Evolutionary conservation across 2,888 invertebrate species (phyloP).

Genomic region (Andrena trimmerana): DNA sequence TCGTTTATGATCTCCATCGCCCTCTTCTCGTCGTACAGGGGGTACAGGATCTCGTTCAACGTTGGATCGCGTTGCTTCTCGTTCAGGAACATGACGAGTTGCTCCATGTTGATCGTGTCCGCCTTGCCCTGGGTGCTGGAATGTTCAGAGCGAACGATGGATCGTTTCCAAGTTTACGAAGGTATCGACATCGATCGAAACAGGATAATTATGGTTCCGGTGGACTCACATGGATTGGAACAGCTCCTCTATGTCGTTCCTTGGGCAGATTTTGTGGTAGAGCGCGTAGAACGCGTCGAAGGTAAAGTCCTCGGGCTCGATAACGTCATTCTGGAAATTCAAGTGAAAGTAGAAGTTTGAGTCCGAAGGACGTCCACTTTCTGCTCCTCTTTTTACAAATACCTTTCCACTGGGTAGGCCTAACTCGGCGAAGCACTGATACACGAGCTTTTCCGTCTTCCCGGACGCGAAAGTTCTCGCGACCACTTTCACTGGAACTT

Average conservation of each 20-base stretch:
- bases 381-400: neutral
- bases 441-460: constrained; percentile 98
- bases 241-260: constrained; percentile 99
- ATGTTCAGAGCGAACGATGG: constrained; percentile 57
- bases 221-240: constrained; percentile 96
- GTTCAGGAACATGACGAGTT: constrained; percentile 97
- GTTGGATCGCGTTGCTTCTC: constrained; percentile 99
- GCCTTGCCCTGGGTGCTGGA: constrained; percentile 95
- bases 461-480: constrained; percentile 99
- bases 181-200: neutral
- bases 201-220: neutral
- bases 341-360: constrained; percentile 23
- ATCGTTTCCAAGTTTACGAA: neutral
- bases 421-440: constrained; percentile 97
- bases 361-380: too few species aligned
- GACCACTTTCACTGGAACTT: constrained; percentile 98
- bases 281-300: constrained; percentile 99
- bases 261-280: constrained; percentile 99
- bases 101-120: constrained; percentile 93
- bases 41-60: constrained; percentile 99
- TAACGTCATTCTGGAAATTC: constrained; percentile 92
- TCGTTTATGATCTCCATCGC: constrained; percentile 96
- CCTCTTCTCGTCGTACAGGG: constrained; percentile 97
- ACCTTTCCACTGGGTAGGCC: constrained; percentile 96
- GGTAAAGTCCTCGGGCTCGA: constrained; percentile 97